phyloP scores from a whole-genome alignment of 2,113 vertebrate genomes.

The Alethe diademata region DNA sequence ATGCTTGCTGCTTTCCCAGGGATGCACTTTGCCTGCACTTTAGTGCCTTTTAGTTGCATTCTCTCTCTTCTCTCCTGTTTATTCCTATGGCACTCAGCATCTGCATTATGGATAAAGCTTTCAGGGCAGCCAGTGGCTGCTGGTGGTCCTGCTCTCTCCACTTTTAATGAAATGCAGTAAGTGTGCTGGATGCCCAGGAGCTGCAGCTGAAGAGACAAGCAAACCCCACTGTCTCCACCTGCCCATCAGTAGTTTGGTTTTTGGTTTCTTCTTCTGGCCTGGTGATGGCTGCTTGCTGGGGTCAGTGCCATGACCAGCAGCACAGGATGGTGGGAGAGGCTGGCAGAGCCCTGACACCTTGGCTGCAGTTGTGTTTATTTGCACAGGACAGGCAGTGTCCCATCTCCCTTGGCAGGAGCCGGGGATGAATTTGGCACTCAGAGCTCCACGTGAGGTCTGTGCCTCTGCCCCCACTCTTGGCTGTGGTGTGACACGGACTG shows the following conservation, averaged over 20 bases:
- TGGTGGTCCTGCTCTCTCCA: background rate
- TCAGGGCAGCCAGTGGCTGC: background rate
- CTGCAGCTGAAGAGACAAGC: background rate
- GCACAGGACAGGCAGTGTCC: background rate
- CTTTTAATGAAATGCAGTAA: background rate
- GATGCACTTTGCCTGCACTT: background rate
- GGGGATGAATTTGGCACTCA: background rate
- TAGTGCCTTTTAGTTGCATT: background rate
- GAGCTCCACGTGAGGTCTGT: background rate
- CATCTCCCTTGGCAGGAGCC: background rate
- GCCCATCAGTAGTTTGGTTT: background rate
- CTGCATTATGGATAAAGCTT: background rate
- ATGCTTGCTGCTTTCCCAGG: background rate
- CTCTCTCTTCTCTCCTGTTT: background rate
- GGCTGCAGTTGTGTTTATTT: background rate
- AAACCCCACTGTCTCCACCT: background rate
- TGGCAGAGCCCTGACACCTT: background rate
- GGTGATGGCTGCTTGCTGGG: background rate
- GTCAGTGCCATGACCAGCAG: accelerated
- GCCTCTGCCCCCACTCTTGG: background rate
- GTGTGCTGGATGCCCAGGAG: background rate
- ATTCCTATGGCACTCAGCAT: background rate
- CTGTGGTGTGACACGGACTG: background rate
- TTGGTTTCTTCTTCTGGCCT: background rate
- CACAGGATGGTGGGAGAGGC: background rate